These are phyloP conservation scores for Sesia apiformis DNA, from an alignment of 2,888 invertebrate genomes.

Conservation along the genomic window DNA sequence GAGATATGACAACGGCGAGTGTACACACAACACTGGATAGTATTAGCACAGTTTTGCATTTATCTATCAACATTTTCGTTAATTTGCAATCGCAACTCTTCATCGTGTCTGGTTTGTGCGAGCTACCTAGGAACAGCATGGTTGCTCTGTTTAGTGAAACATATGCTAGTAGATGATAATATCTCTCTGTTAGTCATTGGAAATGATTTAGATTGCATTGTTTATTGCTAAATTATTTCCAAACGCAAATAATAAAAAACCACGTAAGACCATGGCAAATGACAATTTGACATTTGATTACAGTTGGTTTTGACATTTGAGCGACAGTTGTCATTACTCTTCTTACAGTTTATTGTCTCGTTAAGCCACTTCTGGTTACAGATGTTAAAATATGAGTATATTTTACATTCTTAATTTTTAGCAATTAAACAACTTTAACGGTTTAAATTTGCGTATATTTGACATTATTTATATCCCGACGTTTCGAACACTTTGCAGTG, in stretches of 20 bases:
- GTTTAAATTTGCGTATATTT: too few relatives aligned
- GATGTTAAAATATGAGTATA: too few relatives aligned
- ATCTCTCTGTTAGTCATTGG: conserved; percentile 20
- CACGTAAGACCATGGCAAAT: conserved; percentile 51
- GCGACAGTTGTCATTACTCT: neutral
- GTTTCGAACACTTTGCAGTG: too few relatives aligned
- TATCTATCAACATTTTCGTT: conserved; percentile 41
- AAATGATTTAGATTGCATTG: conserved; percentile 51
- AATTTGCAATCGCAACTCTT: conserved; percentile 24
- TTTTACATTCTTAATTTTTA: too few relatives aligned
- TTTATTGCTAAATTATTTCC: conserved; percentile 40
- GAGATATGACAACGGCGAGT: conserved; percentile 51
- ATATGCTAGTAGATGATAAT: conserved; percentile 29
- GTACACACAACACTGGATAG: conserved; percentile 61
- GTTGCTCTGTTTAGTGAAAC: conserved; percentile 23
- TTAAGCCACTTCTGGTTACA: too few relatives aligned
- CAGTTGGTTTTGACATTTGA: conserved; percentile 1
- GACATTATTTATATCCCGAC: too few relatives aligned
- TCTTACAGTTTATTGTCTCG: neutral
- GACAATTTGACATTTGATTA: conserved; percentile 17
- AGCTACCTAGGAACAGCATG: conserved; percentile 62
- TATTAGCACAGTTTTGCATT: conserved; percentile 58
- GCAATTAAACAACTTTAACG: too few relatives aligned
- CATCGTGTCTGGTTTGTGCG: conserved; percentile 42
- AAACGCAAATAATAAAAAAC: conserved; percentile 53